Evolutionary conservation across 2,113 vertebrate species (phyloP).

Genomic region (Thalassarche chlororhynchos): DNA sequence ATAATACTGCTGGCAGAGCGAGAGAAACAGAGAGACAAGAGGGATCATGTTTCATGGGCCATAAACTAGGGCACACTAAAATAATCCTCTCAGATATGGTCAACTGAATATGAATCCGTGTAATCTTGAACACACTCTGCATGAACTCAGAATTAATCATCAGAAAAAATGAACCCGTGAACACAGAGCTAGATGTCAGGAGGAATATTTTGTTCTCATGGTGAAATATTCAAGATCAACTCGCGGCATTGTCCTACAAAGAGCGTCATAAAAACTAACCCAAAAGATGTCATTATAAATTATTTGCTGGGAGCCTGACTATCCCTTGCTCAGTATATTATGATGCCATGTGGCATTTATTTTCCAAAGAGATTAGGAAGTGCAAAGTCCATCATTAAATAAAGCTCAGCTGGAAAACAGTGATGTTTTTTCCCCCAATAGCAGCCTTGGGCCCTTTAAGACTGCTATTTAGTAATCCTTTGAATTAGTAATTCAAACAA

Average conservation of each 20-base stretch:
- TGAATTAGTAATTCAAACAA: constrained; percentile 9
- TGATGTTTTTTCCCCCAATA: neutral
- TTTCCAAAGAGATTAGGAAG: constrained; percentile 32
- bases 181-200: constrained; percentile 45
- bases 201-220: constrained; percentile 35
- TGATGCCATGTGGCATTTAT: constrained; percentile 38
- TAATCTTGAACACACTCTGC: constrained; percentile 67
- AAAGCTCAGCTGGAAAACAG: constrained; percentile 1
- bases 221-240: constrained; percentile 51
- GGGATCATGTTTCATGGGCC: constrained; percentile 59
- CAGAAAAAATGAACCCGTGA: constrained; percentile 50
- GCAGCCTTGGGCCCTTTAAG: neutral
- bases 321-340: neutral
- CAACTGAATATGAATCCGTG: constrained; percentile 61
- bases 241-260: constrained; percentile 1
- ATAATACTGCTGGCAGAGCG: neutral
- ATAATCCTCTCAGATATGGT: constrained; percentile 71
- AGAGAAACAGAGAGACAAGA: constrained; percentile 6
- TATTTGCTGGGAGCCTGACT: constrained; percentile 9
- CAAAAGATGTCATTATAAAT: neutral
- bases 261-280: neutral
- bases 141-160: constrained; percentile 69
- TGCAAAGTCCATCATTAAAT: constrained; percentile 35
- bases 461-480: neutral
- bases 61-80: constrained; percentile 63